Percentiles rank a stretch among this genome's conserved stretches.
Evolutionary conservation across 1,140 invertebrate species (phyloP).

Genomic region (Meteorus sp.): DNA sequence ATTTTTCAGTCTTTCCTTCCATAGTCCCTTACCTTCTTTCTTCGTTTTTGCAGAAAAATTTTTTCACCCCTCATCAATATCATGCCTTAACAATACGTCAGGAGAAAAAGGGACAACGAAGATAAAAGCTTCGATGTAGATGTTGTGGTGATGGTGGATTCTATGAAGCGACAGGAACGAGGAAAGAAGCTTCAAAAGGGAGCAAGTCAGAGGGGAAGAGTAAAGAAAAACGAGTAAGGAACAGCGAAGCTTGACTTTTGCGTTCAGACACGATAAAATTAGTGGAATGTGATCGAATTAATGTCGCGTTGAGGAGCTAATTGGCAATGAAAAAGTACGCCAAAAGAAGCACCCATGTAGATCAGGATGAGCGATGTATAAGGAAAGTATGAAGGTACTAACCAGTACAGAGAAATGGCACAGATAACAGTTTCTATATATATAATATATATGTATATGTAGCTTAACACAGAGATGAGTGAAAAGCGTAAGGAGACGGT

Average conservation of each 20-base stretch:
- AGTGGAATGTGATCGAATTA: slow-evolving; percentile 27
- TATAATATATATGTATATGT: no score
- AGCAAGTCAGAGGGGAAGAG: slow-evolving; percentile 10
- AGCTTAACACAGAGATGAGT: no score
- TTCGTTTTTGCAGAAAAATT: slow-evolving; percentile 11
- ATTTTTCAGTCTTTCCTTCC: no score
- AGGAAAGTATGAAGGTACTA: neutral
- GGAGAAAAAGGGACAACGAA: slow-evolving; percentile 22
- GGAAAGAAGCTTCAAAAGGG: slow-evolving; percentile 22
- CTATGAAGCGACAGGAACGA: slow-evolving; percentile 31
- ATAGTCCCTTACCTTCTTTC: neutral
- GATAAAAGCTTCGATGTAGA: slow-evolving; percentile 12
- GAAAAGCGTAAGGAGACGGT: no score
- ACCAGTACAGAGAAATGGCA: no score
- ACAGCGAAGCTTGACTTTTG: no score
- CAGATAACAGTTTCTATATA: no score
- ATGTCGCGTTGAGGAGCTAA: slow-evolving; percentile 29
- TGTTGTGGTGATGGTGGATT: slow-evolving; percentile 27
- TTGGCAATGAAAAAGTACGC: slow-evolving; percentile 26
- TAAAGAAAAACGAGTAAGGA: slow-evolving; percentile 4
- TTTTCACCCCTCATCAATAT: slow-evolving; percentile 12
- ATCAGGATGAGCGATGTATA: neutral
- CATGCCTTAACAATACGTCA: neutral
- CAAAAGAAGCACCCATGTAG: slow-evolving; percentile 20
- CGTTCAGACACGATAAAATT: no score